These are phyloP conservation scores for Corythucha ciliata DNA, from an alignment of 2,888 invertebrate species.

Conservation along the genomic window DNA sequence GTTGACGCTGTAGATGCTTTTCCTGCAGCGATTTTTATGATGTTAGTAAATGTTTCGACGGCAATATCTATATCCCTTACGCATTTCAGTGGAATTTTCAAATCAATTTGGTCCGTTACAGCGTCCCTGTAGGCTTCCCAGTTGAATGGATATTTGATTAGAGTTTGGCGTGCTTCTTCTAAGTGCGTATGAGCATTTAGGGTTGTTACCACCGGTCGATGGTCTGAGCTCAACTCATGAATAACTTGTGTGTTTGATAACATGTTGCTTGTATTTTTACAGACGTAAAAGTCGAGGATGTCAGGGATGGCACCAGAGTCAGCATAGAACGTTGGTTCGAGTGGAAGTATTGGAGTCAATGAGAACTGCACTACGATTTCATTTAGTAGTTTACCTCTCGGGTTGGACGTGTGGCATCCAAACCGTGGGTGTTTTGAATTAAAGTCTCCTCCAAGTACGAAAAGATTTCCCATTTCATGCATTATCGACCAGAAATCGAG, in stretches of 20 bases:
- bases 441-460: background rate
- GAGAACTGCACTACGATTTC: background rate
- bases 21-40: background rate
- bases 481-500: background rate
- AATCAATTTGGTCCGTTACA: background rate
- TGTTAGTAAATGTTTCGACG: background rate
- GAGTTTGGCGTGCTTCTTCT: background rate
- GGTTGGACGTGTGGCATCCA: background rate
- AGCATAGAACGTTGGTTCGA: background rate
- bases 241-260: background rate
- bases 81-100: background rate
- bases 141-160: constrained; percentile 3
- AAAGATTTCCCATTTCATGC: background rate
- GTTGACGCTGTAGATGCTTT: background rate
- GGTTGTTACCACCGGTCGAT: background rate
- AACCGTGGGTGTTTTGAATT: constrained; percentile 1
- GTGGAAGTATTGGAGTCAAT: background rate
- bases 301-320: background rate
- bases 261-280: background rate
- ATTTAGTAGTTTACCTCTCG: background rate
- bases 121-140: background rate
- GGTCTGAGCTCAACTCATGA: constrained; percentile 4
- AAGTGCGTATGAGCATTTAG: background rate
- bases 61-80: background rate
- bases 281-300: constrained; percentile 1